phyloP scores from a whole-genome alignment of 2,888 invertebrate genomes.

The Coenonympha arcania region DNA sequence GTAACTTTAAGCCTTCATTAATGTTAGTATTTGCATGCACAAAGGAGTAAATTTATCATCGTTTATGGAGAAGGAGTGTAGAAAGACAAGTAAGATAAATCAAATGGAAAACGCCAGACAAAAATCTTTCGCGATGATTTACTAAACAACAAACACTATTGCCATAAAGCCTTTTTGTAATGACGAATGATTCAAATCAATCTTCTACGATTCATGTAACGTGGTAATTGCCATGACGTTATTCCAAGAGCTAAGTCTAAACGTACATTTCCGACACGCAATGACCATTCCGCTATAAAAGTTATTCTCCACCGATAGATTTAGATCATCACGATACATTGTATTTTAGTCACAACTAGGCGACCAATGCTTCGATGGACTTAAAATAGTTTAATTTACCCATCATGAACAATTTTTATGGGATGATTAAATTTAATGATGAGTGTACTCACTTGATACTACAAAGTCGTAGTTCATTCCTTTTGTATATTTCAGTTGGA shows the following conservation, averaged over 20 bases:
- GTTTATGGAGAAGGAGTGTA: no score
- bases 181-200: background rate
- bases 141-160: no score
- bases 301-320: conserved; percentile 15
- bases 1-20: no score
- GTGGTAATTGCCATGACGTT: conserved; percentile 59
- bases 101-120: no score
- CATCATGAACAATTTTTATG: conserved; percentile 34
- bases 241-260: conserved; percentile 20
- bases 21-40: no score
- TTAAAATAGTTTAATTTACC: conserved; percentile 30
- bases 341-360: conserved; percentile 33
- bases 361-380: conserved; percentile 51
- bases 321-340: conserved; percentile 31
- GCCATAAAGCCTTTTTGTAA: no score
- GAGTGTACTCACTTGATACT: no score
- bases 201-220: conserved; percentile 32
- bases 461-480: background rate
- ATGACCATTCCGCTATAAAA: conserved; percentile 57
- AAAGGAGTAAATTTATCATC: no score
- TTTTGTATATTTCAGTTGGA: background rate
- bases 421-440: no score
- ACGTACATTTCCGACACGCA: conserved; percentile 53
- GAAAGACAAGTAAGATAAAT: no score
- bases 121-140: no score